Conservation (phyloP, 2,888 invertebrate species). For the Oscheius sp. region DNA sequence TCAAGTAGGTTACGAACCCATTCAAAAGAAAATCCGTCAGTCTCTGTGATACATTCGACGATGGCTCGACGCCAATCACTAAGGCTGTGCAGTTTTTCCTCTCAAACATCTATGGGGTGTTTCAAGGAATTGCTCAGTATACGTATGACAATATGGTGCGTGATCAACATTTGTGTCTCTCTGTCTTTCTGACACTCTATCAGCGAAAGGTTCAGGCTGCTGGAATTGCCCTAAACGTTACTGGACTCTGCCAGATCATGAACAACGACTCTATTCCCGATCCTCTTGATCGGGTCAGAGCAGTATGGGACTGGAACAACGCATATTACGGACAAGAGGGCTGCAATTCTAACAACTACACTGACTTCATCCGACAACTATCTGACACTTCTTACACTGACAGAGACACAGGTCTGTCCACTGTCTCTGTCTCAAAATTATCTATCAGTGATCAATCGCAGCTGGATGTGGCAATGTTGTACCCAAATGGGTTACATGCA, state of each 20-base stretch:
- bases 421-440: background rate
- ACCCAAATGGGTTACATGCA: constrained; percentile 95
- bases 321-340: constrained; percentile 29
- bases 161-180: too few relatives aligned
- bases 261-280: constrained; percentile 40
- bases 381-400: constrained; percentile 42
- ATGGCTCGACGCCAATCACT: constrained; percentile 34
- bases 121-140: constrained; percentile 92
- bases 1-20: constrained; percentile 33
- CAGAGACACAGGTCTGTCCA: constrained; percentile 40
- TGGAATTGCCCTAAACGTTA: constrained; percentile 44
- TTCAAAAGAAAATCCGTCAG: constrained; percentile 10
- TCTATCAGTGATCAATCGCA: constrained; percentile 77
- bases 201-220: constrained; percentile 40
- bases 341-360: constrained; percentile 50
- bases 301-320: constrained; percentile 45
- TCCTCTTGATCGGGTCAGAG: constrained; percentile 39
- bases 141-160: constrained; percentile 77
- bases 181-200: too few relatives aligned
- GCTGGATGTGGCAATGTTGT: constrained; percentile 94
- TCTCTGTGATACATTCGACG: constrained; percentile 46
- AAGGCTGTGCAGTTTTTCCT: constrained; percentile 82
- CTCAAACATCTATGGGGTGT: constrained; percentile 85
- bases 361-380: constrained; percentile 39
- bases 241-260: constrained; percentile 44